phyloP scores from a whole-genome alignment of 1,140 invertebrate species.

The Zaprionus nigranus region DNA sequence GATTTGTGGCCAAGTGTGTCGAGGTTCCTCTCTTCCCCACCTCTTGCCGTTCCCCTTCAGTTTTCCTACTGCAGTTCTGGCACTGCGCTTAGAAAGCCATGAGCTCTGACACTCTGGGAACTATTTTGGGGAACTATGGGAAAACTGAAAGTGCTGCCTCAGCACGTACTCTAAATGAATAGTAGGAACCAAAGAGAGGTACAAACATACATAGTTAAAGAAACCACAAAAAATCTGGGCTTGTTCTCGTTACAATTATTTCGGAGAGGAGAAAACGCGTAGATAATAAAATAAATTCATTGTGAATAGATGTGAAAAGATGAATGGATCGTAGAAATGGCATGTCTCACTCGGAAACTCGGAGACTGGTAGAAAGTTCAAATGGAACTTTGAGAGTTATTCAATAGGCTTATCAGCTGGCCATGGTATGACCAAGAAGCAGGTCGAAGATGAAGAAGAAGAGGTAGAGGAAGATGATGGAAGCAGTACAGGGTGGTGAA shows the following conservation, averaged over 20 bases:
- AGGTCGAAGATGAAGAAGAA: slow-evolving; percentile 11
- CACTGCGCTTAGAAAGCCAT: slow-evolving; percentile 59
- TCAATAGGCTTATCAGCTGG: slow-evolving; percentile 5
- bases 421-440: neutral
- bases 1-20: slow-evolving; percentile 61
- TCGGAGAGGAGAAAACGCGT: neutral
- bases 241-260: slow-evolving; percentile 12
- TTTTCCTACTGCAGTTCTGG: slow-evolving; percentile 23
- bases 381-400: neutral
- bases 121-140: slow-evolving; percentile 25
- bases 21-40: neutral
- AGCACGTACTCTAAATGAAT: slow-evolving; percentile 30
- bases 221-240: slow-evolving; percentile 5
- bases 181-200: slow-evolving; percentile 3
- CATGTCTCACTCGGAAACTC: neutral
- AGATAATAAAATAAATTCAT: slow-evolving; percentile 2
- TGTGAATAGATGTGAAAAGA: slow-evolving; percentile 7
- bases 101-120: slow-evolving; percentile 14
- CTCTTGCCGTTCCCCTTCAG: neutral
- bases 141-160: slow-evolving; percentile 41
- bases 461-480: neutral
- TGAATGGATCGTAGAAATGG: slow-evolving; percentile 5
- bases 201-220: slow-evolving; percentile 5
- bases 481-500: neutral
- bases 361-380: neutral